Conservation (phyloP, 2,797 vertebrate genomes). For the Huso huso region DNA sequence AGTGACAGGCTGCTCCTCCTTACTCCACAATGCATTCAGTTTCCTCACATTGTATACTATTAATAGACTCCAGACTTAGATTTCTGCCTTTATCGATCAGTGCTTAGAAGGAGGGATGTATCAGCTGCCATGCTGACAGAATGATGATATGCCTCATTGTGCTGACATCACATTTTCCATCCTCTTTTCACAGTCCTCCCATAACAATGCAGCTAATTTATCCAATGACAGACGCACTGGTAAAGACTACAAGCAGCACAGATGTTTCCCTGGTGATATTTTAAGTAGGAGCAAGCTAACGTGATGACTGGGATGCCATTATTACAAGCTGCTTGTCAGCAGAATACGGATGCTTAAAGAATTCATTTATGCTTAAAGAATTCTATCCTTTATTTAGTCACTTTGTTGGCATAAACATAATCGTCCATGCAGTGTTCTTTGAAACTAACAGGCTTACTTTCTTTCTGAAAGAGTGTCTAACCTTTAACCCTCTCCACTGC, state of each 20-base stretch:
- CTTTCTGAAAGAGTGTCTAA: neutral
- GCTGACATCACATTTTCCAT: constrained; percentile 26
- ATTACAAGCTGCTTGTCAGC: constrained; percentile 30
- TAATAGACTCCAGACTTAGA: constrained; percentile 29
- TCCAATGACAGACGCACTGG: constrained; percentile 34
- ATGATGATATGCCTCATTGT: constrained; percentile 28
- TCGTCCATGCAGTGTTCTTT: neutral
- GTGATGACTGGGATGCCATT: constrained; percentile 24
- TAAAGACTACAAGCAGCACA: constrained; percentile 29
- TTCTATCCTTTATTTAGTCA: too few relatives aligned
- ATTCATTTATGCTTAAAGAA: constrained; percentile 20
- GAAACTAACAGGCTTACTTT: neutral
- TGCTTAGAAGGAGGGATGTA: constrained; percentile 31
- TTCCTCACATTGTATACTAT: constrained; percentile 31
- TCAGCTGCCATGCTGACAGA: constrained; percentile 24
- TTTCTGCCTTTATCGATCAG: constrained; percentile 35
- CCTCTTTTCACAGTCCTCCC: constrained; percentile 26
- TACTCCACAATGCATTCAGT: constrained; percentile 21
- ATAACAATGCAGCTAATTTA: constrained; percentile 41
- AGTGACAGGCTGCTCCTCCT: constrained; percentile 29
- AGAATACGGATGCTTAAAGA: constrained; percentile 19
- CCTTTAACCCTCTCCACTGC: neutral
- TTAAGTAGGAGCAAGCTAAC: constrained; percentile 31
- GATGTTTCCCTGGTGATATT: constrained; percentile 46
- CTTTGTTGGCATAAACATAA: neutral